Base-by-base conservation (phyloP, 1,140 invertebrate species). In the Lordiphosa mommai region DNA sequence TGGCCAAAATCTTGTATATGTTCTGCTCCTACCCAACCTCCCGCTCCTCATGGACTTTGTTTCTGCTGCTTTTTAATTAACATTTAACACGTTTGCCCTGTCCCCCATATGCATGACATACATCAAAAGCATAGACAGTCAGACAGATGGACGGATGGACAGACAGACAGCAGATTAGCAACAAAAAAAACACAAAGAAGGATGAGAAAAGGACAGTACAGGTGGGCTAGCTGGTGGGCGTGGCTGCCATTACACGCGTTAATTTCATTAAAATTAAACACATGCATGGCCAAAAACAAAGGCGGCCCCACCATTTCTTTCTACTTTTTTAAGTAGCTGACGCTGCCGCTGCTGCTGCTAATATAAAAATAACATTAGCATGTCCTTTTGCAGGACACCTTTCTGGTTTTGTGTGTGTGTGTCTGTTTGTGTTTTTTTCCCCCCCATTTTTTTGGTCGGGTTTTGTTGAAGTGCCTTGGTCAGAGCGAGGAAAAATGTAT, bases 251-350 rank as follows among this genome's bases (percentile, higher is more conserved):
- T 72, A 84, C 77, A 82, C 56, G 77, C 77, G 77, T 84, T 84
- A 84, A 84, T 84, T 84, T 84, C 77, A 84, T 84, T 84, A 84
- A 84, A 84, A 84, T 84, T 84, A 84, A 84, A 84, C 77, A 84
- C 77, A 84, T 84, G 77, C 72, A 64, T 58, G 72, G 60, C 60
- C 77, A 84, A 84, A 77, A 84, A 84, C 77, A 84, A 84, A 76
- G 51, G 72, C 65, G 47, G 43, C 47, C 61, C 20, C 40, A 55
- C 17, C 17, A 20, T 50, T 41, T 41, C 51, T 59, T 64, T 58
- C 43, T 59, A 64, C 55, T 49, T 57, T 30, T 41, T 40, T 65
- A 33, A 65, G 66, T 52, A 73, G 69, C 70, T 20, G 2, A 20
- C 17, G 17, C 17, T 20, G 17, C 17, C 4, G 17, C 17, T 23